Conservation (phyloP, 2,113 vertebrate species). For the Tricholaema leucomelas region DNA sequence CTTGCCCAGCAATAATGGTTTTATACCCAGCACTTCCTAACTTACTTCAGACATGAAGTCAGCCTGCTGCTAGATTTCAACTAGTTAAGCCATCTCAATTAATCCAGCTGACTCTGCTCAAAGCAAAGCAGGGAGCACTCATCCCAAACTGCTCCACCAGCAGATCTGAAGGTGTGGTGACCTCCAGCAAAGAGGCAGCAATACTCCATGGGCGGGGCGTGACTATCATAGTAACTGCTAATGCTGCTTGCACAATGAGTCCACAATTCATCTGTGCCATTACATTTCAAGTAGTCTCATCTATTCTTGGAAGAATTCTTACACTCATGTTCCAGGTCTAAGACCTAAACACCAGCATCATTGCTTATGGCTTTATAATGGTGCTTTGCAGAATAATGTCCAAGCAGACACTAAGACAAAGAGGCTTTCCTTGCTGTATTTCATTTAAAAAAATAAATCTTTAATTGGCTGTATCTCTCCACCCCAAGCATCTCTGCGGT, state of each 20-base stretch:
- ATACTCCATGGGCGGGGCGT: not conserved
- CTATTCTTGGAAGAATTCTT: not conserved
- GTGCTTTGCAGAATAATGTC: not conserved
- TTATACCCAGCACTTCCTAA: not conserved
- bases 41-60: not conserved
- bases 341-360: not conserved
- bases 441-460: not conserved
- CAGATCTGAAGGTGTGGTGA: slow-evolving; percentile 29
- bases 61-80: not conserved
- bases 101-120: slow-evolving; percentile 42
- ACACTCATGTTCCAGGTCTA: not conserved
- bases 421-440: not conserved
- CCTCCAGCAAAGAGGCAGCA: not conserved
- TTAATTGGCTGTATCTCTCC: not conserved
- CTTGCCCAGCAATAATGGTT: not conserved
- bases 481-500: not conserved
- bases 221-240: not conserved
- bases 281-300: not conserved
- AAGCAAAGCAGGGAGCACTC: not conserved
- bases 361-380: accelerated
- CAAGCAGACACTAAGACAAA: not conserved
- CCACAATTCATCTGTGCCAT: not conserved
- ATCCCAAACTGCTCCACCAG: slow-evolving; percentile 10
- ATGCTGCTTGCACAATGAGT: not conserved
- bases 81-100: not conserved